Conservation (phyloP, 2,113 vertebrate genomes). For the Mesitornis unicolor region DNA sequence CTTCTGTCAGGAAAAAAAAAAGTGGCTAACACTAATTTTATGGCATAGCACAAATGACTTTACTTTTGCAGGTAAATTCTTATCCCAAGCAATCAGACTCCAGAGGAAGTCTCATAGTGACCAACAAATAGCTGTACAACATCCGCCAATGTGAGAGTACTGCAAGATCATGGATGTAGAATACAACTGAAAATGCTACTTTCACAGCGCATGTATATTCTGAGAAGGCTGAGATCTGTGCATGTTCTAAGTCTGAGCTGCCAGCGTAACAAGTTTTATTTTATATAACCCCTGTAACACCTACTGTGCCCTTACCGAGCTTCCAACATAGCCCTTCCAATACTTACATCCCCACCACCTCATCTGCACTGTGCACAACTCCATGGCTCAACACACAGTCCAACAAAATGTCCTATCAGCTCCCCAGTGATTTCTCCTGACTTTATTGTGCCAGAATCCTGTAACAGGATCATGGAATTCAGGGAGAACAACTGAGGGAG, state of each 20-base stretch:
- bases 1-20: background rate
- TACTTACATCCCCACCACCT: background rate
- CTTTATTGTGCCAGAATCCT: background rate
- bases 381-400: background rate
- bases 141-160: background rate
- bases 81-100: background rate
- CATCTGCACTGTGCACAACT: background rate
- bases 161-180: background rate
- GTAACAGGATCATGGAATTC: background rate
- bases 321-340: background rate
- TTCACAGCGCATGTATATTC: background rate
- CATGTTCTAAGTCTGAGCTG: background rate
- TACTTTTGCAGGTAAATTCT: background rate
- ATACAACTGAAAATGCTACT: background rate
- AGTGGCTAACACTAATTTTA: background rate
- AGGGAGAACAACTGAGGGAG: background rate
- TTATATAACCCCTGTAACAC: background rate
- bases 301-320: background rate
- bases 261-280: background rate
- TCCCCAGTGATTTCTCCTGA: background rate
- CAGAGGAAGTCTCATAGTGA: background rate
- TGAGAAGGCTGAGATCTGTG: background rate
- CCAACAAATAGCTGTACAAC: background rate
- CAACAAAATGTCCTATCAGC: background rate
- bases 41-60: background rate